These are phyloP conservation scores for Galagoides demidoff DNA, from an alignment of 2,797 vertebrate species.

Conservation along the genomic window DNA sequence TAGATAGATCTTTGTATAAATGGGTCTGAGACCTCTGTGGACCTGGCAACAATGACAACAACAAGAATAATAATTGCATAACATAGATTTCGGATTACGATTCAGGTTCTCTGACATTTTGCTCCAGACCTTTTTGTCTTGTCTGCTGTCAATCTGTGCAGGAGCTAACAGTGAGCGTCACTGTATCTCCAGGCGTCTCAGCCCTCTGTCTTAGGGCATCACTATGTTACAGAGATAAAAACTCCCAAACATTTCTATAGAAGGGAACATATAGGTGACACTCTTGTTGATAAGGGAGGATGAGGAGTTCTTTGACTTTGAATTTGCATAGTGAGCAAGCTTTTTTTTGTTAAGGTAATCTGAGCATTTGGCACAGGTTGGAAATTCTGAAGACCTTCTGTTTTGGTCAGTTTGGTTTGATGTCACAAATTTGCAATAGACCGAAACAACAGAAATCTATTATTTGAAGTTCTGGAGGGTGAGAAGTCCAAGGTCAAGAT, in stretches of 20 bases:
- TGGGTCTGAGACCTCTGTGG: not conserved
- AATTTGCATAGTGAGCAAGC: not conserved
- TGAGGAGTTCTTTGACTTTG: not conserved
- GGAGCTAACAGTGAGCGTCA: not conserved
- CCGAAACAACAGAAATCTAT: not conserved
- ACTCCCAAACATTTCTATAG: not conserved
- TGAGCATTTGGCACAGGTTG: not conserved
- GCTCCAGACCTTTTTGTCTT: not conserved
- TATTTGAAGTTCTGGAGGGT: not conserved
- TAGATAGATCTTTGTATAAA: not conserved
- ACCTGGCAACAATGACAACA: not conserved
- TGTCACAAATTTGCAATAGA: too few species aligned
- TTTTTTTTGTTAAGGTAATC: not conserved
- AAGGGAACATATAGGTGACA: not conserved
- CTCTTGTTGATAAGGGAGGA: not conserved
- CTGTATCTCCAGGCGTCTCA: not conserved
- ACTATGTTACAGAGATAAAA: not conserved
- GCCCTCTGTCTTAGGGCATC: not conserved
- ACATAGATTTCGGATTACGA: not conserved
- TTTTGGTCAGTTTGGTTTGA: not conserved
- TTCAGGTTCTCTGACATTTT: not conserved
- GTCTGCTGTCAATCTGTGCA: not conserved
- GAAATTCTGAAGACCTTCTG: not conserved
- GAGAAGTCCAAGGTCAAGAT: not conserved
- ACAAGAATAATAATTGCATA: not conserved